A percentile compares a stretch with the other conserved stretches of the same genome.
Evolutionary conservation across 2,797 vertebrate genomes (phyloP).

Genomic region (Telmatherina bonti): DNA sequence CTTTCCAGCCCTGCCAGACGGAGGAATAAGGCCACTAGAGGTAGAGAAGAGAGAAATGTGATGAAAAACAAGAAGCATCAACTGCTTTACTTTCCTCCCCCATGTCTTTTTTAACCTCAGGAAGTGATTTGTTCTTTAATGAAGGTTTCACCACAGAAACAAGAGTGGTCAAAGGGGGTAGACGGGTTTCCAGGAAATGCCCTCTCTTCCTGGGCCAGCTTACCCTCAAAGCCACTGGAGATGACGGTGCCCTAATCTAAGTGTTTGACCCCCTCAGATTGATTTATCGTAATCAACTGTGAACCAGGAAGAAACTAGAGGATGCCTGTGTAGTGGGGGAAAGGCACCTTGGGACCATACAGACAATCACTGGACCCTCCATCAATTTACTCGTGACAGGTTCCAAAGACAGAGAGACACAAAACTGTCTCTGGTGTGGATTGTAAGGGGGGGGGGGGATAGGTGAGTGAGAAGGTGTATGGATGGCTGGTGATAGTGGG

Average conservation of each 20-base stretch:
- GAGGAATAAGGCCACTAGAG: slow-evolving; percentile 70
- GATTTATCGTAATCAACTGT: slow-evolving; percentile 85
- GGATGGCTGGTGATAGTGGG: slow-evolving; percentile 61
- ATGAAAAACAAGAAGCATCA: slow-evolving; percentile 66
- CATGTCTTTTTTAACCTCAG: slow-evolving; percentile 34
- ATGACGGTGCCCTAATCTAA: slow-evolving; percentile 74
- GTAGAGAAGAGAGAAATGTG: slow-evolving; percentile 53
- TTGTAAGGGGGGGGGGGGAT: slow-evolving; percentile 22
- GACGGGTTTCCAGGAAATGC: slow-evolving; percentile 58
- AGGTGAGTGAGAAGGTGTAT: slow-evolving; percentile 57
- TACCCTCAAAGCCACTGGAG: slow-evolving; percentile 61
- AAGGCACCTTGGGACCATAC: slow-evolving; percentile 86
- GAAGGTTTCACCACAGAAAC: slow-evolving; percentile 74
- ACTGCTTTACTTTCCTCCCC: slow-evolving; percentile 11
- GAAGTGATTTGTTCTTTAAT: slow-evolving; percentile 75
- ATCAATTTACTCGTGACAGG: slow-evolving; percentile 86
- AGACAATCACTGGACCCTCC: slow-evolving; percentile 82
- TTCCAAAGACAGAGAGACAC: slow-evolving; percentile 70
- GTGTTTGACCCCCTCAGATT: slow-evolving; percentile 84
- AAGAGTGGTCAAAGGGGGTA: slow-evolving; percentile 69
- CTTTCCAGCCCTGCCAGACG: slow-evolving; percentile 47
- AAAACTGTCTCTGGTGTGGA: slow-evolving; percentile 59
- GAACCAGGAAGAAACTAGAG: slow-evolving; percentile 78
- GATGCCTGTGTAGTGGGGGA: slow-evolving; percentile 74
- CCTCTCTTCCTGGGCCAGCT: slow-evolving; percentile 62